These are phyloP conservation scores for Montipora efflorescens DNA, from an alignment of 64 coral and sea anemone genomes.

Conservation along the genomic window DNA sequence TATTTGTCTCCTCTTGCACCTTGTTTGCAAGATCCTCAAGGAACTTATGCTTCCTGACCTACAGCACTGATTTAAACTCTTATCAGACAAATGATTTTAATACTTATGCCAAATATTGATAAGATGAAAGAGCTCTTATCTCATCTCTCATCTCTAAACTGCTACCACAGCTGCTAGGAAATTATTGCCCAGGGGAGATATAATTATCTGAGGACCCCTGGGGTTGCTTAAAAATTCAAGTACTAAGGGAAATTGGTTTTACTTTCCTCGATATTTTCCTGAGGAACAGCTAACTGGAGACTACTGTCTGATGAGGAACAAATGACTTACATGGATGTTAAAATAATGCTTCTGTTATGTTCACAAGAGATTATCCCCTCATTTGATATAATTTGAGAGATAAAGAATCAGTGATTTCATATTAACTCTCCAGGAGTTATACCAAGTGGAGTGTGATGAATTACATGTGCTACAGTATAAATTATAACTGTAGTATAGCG, in stretches of 20 bases:
- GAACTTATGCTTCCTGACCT: not conserved
- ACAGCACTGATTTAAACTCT: not conserved
- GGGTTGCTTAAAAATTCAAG: not conserved
- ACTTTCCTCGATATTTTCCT: not conserved
- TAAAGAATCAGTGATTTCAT: not conserved
- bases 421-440: slow-evolving; percentile 4
- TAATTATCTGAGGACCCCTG: not conserved
- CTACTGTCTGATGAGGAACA: not conserved
- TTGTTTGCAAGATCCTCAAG: not conserved
- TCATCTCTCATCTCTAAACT: not conserved
- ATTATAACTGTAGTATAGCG: not conserved
- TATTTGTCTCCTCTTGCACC: too few species aligned
- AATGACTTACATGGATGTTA: not conserved
- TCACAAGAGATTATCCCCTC: not conserved
- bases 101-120: not conserved
- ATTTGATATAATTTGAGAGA: not conserved
- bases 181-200: too few species aligned
- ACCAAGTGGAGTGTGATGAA: not conserved
- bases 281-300: not conserved
- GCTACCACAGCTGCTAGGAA: not conserved
- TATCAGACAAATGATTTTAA: not conserved
- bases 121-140: not conserved
- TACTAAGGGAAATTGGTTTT: not conserved
- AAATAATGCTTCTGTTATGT: not conserved
- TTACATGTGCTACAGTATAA: not conserved